Evolutionary conservation across 1,140 invertebrate species (phyloP), one percentile per base, ranked within the genome.

Genomic region (Probaryconus sp.): DNA sequence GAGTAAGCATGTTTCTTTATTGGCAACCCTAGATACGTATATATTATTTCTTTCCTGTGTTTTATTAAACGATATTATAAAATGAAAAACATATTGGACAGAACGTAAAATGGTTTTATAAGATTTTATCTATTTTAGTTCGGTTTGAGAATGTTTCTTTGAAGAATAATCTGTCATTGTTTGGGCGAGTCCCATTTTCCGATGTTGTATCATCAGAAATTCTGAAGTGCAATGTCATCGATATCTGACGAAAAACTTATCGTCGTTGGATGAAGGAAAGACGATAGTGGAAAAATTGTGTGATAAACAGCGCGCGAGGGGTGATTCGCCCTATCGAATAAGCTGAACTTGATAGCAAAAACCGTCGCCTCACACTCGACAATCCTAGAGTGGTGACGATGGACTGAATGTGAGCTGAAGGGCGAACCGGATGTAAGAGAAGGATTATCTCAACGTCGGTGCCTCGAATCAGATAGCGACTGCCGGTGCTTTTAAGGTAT

Each of bases 401-500:
- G 48, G 51, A 72, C 60, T 48, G 72, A 75, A 76, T 71, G 45
- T 37, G 50, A 61, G 48, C 14, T 51, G 37, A 40, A 64, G 70
- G 73, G 43, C 67, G 69, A 76, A 69, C 58, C 70, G 78, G 71
- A 80, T 83, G 83, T 84, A 82, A 80, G 81, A 83, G 81, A 82
- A 78, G 82, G 83, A 82, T 85, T 86, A 83, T 84, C 79, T 78
- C 56, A 75, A 51, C 75, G 74, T 77, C 64, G 64, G 65, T 48
- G 64, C 56, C 76, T 74, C 68, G 77, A 79, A 81, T 81, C 79
- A 79, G 82, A 82, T 81, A 78, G 80, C 45, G 68, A 65, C 53
- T 77, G 76, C 55, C 69, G 60, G 67, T 58, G 80, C 79, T 82
- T 82, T 82, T 80, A 83, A 84, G 82, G 77, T 84, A 83, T 83